Percentiles rank a stretch among this genome's conserved stretches.
Evolutionary conservation across 2,888 invertebrate species (phyloP).

Genomic region (Torymus texanus): DNA sequence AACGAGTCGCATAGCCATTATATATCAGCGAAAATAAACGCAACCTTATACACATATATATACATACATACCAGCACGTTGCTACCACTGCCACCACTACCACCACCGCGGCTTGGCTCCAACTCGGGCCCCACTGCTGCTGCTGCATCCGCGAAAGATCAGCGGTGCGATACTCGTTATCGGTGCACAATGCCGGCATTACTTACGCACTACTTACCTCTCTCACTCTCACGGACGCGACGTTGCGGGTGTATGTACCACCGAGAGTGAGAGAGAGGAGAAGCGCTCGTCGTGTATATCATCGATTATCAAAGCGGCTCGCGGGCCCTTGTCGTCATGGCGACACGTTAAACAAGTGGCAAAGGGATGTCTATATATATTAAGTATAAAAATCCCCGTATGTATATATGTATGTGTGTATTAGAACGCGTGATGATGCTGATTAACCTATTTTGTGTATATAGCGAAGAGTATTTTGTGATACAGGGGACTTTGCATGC

Average conservation of each 20-base stretch:
- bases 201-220: conserved; percentile 53
- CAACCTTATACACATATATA: too few species aligned
- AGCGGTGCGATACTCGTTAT: conserved; percentile 25
- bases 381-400: conserved; percentile 28
- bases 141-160: background rate
- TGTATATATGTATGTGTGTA: background rate
- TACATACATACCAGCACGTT: too few species aligned
- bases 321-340: conserved; percentile 22
- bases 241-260: too few species aligned
- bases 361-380: conserved; percentile 16
- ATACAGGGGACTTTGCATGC: too few species aligned
- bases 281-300: background rate
- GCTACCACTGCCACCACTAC: too few species aligned
- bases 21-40: too few species aligned
- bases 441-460: conserved; percentile 36
- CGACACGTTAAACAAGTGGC: conserved; percentile 34
- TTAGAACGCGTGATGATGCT: conserved; percentile 24
- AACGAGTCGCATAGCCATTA: too few species aligned
- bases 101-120: too few species aligned
- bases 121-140: too few species aligned
- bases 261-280: background rate
- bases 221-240: background rate
- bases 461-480: background rate
- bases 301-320: conserved; percentile 54
- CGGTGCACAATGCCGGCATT: conserved; percentile 46